phyloP scores from a whole-genome alignment of 2,113 vertebrate species.

The Albula goreensis region DNA sequence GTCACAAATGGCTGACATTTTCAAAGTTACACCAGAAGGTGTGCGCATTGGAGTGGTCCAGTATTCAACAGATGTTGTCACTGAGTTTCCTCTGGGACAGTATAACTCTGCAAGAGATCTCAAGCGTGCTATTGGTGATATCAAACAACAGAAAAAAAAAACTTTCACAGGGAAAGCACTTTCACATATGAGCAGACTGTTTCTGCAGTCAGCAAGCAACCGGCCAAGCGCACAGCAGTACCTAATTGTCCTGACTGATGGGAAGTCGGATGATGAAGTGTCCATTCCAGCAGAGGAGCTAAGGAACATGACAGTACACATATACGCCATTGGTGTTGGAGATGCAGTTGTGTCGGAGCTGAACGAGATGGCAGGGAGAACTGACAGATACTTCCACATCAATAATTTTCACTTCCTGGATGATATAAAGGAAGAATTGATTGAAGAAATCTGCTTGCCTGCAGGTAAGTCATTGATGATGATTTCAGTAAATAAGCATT shows the following conservation, averaged over 20 bases:
- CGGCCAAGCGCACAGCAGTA: conserved; percentile 48
- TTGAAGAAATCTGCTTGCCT: conserved; percentile 54
- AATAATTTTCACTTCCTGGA: conserved; percentile 59
- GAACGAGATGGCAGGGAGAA: conserved; percentile 49
- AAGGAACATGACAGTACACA: conserved; percentile 33
- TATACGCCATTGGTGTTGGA: conserved; percentile 60
- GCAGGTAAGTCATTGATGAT: conserved; percentile 55
- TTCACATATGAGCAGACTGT: conserved; percentile 43
- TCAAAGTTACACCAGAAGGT: conserved; percentile 58
- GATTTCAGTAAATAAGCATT: background rate
- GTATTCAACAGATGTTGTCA: conserved; percentile 41
- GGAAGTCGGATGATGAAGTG: conserved; percentile 52
- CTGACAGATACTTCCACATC: conserved; percentile 48
- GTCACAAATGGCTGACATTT: conserved; percentile 50
- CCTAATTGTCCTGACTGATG: conserved; percentile 60
- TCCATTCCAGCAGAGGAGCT: conserved; percentile 41
- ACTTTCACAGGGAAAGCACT: conserved; percentile 57
- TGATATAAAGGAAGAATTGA: conserved; percentile 58
- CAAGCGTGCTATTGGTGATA: conserved; percentile 58
- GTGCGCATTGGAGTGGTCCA: conserved; percentile 61
- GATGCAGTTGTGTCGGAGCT: conserved; percentile 51
- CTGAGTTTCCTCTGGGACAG: conserved; percentile 46
- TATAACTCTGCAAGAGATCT: conserved; percentile 44
- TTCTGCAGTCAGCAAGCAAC: conserved; percentile 41
- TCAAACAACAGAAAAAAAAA: conserved; percentile 46